These are phyloP conservation scores for Nycteola revayana DNA, from an alignment of 2,888 invertebrate species.

Conservation along the genomic window DNA sequence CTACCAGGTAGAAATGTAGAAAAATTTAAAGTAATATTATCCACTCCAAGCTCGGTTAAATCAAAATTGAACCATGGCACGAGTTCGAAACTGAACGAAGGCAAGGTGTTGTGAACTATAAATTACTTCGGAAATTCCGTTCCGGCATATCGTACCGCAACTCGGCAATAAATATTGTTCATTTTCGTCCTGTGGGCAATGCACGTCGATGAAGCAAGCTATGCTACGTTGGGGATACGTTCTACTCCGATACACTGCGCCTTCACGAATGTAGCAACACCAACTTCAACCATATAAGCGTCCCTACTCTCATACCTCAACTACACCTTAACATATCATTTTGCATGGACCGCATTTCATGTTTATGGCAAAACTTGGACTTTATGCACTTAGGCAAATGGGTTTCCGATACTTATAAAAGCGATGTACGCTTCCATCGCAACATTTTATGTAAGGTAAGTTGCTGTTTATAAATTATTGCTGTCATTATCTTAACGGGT, in stretches of 20 bases:
- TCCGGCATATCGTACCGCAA: slow-evolving; percentile 61
- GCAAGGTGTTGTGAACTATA: slow-evolving; percentile 68
- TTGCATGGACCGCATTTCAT: slow-evolving; percentile 74
- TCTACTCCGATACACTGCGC: slow-evolving; percentile 20
- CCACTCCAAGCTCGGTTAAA: slow-evolving; percentile 15
- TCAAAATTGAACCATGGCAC: slow-evolving; percentile 31
- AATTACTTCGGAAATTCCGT: slow-evolving; percentile 71
- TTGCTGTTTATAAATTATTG: slow-evolving; percentile 61
- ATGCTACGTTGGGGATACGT: slow-evolving; percentile 41
- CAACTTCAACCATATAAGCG: slow-evolving; percentile 26
- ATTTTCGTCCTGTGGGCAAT: slow-evolving; percentile 69
- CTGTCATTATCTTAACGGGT: slow-evolving; percentile 39
- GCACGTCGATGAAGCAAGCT: slow-evolving; percentile 55
- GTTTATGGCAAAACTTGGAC: slow-evolving; percentile 79
- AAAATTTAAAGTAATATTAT: slow-evolving; percentile 24
- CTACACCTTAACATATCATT: slow-evolving; percentile 76
- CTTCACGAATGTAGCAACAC: slow-evolving; percentile 35
- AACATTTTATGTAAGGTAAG: slow-evolving; percentile 61
- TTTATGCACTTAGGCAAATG: slow-evolving; percentile 80
- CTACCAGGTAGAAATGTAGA: slow-evolving; percentile 5
- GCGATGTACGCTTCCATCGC: slow-evolving; percentile 59
- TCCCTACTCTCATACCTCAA: slow-evolving; percentile 39
- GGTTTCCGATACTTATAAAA: slow-evolving; percentile 79
- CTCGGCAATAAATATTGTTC: slow-evolving; percentile 72
- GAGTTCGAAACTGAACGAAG: slow-evolving; percentile 35